Conservation (phyloP, 1,140 invertebrate species). For the Coelopa frigida region DNA sequence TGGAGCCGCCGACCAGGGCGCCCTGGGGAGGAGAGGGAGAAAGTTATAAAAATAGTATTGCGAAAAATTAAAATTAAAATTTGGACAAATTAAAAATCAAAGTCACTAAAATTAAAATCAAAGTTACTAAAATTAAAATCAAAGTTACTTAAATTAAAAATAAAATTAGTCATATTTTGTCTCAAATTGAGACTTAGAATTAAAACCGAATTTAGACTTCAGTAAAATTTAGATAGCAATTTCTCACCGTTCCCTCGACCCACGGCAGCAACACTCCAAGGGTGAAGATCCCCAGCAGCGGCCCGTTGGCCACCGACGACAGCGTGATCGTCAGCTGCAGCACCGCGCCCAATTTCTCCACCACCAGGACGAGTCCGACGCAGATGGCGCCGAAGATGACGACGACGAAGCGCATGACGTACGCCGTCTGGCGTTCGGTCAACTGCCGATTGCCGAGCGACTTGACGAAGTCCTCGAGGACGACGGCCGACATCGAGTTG, state of each 20-base stretch:
- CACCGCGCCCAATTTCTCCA: constrained; percentile 57
- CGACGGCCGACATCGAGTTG: constrained; percentile 85
- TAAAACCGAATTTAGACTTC: no score
- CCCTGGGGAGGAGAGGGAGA: constrained; percentile 45
- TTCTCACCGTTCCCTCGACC: constrained; percentile 53
- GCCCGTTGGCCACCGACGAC: constrained; percentile 62
- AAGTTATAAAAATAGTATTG: no score
- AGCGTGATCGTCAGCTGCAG: constrained; percentile 58
- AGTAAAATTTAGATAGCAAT: neutral
- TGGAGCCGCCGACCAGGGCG: constrained; percentile 66
- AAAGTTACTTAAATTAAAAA: no score
- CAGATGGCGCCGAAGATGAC: constrained; percentile 59
- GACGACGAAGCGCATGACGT: constrained; percentile 62
- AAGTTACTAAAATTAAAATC: no score
- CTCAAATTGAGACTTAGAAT: no score
- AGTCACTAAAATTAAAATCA: no score
- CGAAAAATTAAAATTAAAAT: no score
- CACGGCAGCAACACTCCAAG: constrained; percentile 76
- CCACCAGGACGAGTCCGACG: constrained; percentile 54
- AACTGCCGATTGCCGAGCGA: constrained; percentile 55
- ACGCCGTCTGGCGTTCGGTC: constrained; percentile 54
- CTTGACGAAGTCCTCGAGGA: constrained; percentile 73
- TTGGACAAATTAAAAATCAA: no score
- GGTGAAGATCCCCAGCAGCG: constrained; percentile 69
- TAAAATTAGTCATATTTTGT: no score